Conservation (phyloP, 2,797 vertebrate genomes). For the Mionectes olivaceus region DNA sequence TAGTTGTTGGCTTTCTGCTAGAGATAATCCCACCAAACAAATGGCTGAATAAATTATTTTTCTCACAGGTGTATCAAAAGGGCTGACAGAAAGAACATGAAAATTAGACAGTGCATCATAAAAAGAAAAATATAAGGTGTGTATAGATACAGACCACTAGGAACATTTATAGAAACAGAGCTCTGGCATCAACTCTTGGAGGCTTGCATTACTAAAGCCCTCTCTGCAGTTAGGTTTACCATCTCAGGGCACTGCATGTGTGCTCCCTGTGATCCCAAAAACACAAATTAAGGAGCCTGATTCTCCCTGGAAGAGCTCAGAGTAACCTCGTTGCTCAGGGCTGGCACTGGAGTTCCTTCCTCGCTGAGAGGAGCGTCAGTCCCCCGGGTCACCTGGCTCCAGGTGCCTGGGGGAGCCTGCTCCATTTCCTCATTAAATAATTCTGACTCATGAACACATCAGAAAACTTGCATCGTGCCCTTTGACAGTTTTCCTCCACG, state of each 20-base stretch:
- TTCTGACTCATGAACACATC: conserved; percentile 46
- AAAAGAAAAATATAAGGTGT: neutral
- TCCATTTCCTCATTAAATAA: conserved; percentile 32
- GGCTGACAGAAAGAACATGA: neutral
- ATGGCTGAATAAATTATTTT: neutral
- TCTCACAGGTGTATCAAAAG: neutral
- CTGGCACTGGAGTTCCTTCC: neutral
- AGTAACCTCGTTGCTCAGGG: neutral
- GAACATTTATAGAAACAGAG: neutral
- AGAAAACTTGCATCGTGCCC: conserved; percentile 11
- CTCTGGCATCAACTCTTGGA: rapidly evolving
- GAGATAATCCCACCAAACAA: neutral
- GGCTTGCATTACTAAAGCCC: rapidly evolving
- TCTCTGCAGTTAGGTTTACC: neutral
- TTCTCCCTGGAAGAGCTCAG: neutral
- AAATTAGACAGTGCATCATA: neutral
- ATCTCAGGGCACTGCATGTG: rapidly evolving
- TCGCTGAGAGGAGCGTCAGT: rapidly evolving
- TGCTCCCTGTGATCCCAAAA: neutral
- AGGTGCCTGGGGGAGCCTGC: neutral
- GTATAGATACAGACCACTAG: neutral
- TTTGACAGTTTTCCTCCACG: conserved; percentile 32
- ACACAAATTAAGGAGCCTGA: neutral
- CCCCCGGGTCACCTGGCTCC: neutral
- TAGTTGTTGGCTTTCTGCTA: neutral